A percentile compares a stretch with the other conserved stretches of the same genome.
These are phyloP conservation scores for Sinosuthora webbiana DNA, from an alignment of 2,113 vertebrate genomes.

Conservation along the genomic window DNA sequence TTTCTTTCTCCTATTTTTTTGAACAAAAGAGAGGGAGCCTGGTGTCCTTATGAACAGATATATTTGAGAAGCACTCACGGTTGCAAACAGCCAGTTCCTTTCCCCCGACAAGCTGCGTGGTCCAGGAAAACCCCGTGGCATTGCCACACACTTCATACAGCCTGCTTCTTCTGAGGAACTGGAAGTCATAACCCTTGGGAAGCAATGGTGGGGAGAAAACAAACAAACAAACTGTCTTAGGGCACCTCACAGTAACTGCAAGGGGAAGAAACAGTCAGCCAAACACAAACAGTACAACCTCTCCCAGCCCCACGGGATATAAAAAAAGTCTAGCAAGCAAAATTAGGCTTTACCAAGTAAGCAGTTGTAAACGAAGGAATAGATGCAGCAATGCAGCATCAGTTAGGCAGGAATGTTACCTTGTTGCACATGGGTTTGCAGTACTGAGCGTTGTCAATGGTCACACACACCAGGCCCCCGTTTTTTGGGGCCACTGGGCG, in stretches of 20 bases:
- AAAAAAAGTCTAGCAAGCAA: background rate
- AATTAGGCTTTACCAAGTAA: background rate
- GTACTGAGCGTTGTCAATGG: conserved; percentile 30
- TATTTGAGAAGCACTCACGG: conserved; percentile 46
- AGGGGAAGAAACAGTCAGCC: background rate
- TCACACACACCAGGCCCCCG: conserved; percentile 72
- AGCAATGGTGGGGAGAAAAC: background rate
- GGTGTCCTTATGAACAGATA: rapidly evolving
- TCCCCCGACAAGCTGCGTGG: conserved; percentile 58
- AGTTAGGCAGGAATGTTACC: conserved; percentile 23
- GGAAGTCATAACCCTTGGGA: conserved; percentile 79
- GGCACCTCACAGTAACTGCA: rapidly evolving
- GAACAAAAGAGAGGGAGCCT: background rate
- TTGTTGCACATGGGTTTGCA: conserved; percentile 84
- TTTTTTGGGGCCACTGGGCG: conserved; percentile 48
- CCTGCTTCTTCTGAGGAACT: conserved; percentile 68
- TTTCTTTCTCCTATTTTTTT: background rate
- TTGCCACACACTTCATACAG: conserved; percentile 70
- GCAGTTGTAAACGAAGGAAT: background rate
- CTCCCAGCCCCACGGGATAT: background rate
- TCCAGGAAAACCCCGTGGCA: conserved; percentile 56
- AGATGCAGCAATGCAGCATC: background rate
- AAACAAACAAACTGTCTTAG: background rate
- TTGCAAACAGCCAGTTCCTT: conserved; percentile 70
- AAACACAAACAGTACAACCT: background rate